Evolutionary conservation across 2,888 invertebrate genomes (phyloP).

Genomic region (Lasioglossum zephyrum): DNA sequence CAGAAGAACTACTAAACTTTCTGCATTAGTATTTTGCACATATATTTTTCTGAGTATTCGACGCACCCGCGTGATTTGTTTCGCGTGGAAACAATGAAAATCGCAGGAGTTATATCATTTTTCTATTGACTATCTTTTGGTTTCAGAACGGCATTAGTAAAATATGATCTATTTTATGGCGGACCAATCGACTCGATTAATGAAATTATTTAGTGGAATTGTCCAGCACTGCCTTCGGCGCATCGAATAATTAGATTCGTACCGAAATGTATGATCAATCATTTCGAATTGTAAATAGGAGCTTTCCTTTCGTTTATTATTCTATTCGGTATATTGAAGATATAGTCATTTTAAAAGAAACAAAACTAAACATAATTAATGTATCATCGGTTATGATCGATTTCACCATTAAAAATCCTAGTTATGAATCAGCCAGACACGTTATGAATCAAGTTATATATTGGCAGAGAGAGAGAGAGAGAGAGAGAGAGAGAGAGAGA

Average conservation of each 20-base stretch:
- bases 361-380: background rate
- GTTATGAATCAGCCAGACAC: background rate
- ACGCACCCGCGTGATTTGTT: background rate
- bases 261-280: background rate
- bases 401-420: conserved; percentile 4
- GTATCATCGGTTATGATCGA: background rate
- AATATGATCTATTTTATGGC: background rate
- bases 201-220: background rate
- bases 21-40: background rate
- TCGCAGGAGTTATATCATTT: too few species aligned
- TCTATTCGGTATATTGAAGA: too few species aligned
- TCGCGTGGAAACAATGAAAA: background rate
- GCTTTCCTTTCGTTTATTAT: background rate
- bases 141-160: background rate
- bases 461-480: too few species aligned
- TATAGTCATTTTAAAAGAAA: too few species aligned
- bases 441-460: background rate
- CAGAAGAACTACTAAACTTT: background rate
- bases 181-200: background rate
- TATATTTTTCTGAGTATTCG: background rate
- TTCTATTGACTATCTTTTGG: too few species aligned
- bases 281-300: background rate
- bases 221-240: background rate
- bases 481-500: too few species aligned
- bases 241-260: background rate